Conservation (phyloP, 1,140 invertebrate species). For the Calosoma granatense region DNA sequence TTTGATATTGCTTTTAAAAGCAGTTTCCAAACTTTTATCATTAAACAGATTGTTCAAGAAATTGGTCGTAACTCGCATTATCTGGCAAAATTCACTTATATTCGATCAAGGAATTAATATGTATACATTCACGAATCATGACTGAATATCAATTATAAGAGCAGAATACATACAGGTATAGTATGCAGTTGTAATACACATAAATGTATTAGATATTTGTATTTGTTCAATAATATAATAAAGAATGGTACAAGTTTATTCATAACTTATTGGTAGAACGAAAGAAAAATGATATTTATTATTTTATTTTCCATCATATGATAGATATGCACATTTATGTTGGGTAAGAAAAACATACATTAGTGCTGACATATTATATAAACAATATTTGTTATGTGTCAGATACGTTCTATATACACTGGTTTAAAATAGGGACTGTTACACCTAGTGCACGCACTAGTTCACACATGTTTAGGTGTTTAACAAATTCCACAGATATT, state of each 20-base stretch:
- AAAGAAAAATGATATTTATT: neutral
- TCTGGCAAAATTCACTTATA: neutral
- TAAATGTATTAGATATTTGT: neutral
- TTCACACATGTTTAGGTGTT: too few species aligned
- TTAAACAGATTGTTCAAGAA: too few species aligned
- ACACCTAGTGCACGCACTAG: too few species aligned
- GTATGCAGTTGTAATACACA: neutral
- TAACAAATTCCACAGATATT: too few species aligned
- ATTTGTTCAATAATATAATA: neutral
- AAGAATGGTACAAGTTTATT: neutral
- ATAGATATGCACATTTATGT: neutral
- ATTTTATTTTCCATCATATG: neutral
- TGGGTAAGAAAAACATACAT: neutral
- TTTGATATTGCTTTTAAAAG: too few species aligned
- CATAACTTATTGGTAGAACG: neutral
- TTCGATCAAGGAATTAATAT: neutral
- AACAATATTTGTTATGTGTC: neutral
- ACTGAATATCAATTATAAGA: too few species aligned
- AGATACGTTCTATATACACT: neutral
- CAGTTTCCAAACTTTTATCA: too few species aligned
- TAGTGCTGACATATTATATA: conserved; percentile 4
- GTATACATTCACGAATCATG: too few species aligned
- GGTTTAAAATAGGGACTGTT: too few species aligned
- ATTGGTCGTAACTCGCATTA: neutral
- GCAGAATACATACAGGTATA: neutral